These are phyloP conservation scores for Balaeniceps rex DNA, from an alignment of 2,113 vertebrate genomes.

Conservation along the genomic window DNA sequence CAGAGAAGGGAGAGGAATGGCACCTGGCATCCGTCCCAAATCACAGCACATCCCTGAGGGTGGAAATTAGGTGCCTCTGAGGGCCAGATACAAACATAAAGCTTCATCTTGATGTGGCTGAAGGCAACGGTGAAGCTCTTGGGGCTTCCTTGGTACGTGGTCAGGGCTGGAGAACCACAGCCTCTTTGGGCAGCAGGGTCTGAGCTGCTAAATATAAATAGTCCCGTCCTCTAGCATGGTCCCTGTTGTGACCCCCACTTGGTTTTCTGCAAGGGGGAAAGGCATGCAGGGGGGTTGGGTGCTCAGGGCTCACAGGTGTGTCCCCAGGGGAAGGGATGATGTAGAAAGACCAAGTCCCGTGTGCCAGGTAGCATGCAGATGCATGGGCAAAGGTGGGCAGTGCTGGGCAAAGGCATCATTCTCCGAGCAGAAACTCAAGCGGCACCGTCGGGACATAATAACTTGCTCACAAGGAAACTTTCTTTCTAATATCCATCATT, in stretches of 20 bases:
- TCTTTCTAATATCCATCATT: constrained; percentile 2
- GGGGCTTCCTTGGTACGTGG: fast-evolving
- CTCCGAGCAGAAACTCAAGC: not conserved
- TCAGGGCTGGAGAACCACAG: not conserved
- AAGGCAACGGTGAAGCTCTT: not conserved
- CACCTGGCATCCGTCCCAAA: not conserved
- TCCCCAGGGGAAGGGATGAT: not conserved
- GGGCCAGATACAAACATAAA: fast-evolving
- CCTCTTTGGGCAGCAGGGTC: not conserved
- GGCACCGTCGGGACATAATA: fast-evolving
- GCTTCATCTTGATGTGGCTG: not conserved
- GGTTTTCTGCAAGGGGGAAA: not conserved
- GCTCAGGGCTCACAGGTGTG: fast-evolving
- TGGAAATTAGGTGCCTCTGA: not conserved
- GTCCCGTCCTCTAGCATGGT: fast-evolving
- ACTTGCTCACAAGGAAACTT: not conserved
- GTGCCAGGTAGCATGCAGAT: not conserved
- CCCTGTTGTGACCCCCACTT: not conserved
- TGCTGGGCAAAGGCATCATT: not conserved
- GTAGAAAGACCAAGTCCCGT: not conserved
- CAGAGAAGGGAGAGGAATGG: not conserved
- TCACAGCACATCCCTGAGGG: no score
- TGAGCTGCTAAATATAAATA: not conserved
- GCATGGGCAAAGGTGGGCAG: not conserved
- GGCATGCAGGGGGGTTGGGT: fast-evolving